Evolutionary conservation across 2,797 vertebrate species (phyloP).

Genomic region (Melanogrammus aeglefinus): DNA sequence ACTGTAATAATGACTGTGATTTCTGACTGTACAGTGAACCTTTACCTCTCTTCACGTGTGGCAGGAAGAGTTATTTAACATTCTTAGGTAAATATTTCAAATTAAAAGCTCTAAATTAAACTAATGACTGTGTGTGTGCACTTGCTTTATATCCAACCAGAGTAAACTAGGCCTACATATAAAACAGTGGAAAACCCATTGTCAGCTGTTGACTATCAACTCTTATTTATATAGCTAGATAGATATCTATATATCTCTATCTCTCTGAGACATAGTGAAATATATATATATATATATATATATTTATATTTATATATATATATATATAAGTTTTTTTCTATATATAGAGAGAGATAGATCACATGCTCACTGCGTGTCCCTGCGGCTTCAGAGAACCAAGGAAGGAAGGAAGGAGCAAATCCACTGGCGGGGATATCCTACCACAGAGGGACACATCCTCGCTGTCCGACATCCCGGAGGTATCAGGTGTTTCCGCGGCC

Average conservation of each 20-base stretch:
- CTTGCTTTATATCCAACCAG: not conserved
- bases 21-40: slow-evolving; percentile 69
- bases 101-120: slow-evolving; percentile 57
- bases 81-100: slow-evolving; percentile 67
- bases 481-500: not conserved
- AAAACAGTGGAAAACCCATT: not conserved
- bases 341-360: too few species aligned
- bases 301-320: too few species aligned
- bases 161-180: too few species aligned
- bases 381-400: slow-evolving; percentile 12
- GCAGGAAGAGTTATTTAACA: slow-evolving; percentile 65
- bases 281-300: too few species aligned
- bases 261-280: too few species aligned
- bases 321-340: too few species aligned
- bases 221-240: too few species aligned
- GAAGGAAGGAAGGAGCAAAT: slow-evolving; percentile 40
- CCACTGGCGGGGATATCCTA: slow-evolving; percentile 51
- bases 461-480: slow-evolving; percentile 3
- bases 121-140: not conserved
- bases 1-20: slow-evolving; percentile 76
- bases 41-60: slow-evolving; percentile 57
- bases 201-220: not conserved
- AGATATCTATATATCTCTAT: too few species aligned
- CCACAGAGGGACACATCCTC: slow-evolving; percentile 14
- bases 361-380: slow-evolving; percentile 6